A percentile compares a stretch with the other conserved stretches of the same genome.
Conservation (phyloP, 1,140 invertebrate species). For the Diachasma alloeum region DNA sequence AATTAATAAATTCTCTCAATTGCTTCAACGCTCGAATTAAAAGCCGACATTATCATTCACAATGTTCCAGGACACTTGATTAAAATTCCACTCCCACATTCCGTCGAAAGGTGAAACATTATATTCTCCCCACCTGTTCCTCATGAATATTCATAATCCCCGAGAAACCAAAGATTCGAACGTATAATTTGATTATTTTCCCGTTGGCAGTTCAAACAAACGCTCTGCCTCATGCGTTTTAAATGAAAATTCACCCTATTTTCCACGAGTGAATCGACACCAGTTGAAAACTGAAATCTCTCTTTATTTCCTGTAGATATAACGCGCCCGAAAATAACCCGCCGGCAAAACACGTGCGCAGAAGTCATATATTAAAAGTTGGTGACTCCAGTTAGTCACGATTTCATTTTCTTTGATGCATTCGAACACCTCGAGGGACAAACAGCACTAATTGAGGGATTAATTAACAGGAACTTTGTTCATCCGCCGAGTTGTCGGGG, state of each 20-base stretch:
- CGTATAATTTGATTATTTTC: background rate
- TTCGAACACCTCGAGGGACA: background rate
- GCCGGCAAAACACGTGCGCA: background rate
- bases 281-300: background rate
- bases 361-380: background rate
- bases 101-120: constrained; percentile 5
- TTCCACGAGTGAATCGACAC: background rate
- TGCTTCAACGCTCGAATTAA: background rate
- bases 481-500: background rate
- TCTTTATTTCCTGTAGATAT: background rate
- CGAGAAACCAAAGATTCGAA: background rate
- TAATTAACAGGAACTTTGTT: background rate
- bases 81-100: background rate
- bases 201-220: background rate
- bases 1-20: background rate
- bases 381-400: background rate
- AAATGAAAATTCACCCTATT: background rate
- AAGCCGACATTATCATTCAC: background rate
- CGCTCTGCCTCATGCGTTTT: background rate
- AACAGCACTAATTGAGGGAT: background rate
- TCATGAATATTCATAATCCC: constrained; percentile 1
- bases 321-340: background rate
- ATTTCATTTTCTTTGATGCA: background rate
- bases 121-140: background rate
- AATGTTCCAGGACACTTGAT: background rate